Percentiles rank a stretch among this genome's conserved stretches.
Conservation (phyloP, 2,113 vertebrate genomes). For the Spea bombifrons region DNA sequence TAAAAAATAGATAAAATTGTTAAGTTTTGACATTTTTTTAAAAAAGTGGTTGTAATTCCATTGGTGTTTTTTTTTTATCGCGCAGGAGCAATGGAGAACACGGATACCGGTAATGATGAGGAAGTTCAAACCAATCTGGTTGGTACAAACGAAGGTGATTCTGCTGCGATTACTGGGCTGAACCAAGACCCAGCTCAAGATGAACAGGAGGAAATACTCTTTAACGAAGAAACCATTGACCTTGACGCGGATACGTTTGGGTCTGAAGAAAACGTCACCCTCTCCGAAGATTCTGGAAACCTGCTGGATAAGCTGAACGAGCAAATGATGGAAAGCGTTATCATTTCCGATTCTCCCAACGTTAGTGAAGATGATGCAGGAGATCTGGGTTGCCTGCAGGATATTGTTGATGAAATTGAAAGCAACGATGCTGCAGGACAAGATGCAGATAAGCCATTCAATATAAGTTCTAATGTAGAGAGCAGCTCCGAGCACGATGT, state of each 20-base stretch:
- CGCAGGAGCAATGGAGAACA: conserved; percentile 71
- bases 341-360: conserved; percentile 94
- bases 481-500: conserved; percentile 59
- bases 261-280: conserved; percentile 77
- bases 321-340: conserved; percentile 97
- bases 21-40: neutral
- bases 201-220: conserved; percentile 60
- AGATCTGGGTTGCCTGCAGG: conserved; percentile 77
- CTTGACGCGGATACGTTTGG: conserved; percentile 76
- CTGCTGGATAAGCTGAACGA: conserved; percentile 85
- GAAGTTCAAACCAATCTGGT: conserved; percentile 19
- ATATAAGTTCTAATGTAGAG: conserved; percentile 53
- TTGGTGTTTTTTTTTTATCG: conserved; percentile 14
- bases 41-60: neutral
- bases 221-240: conserved; percentile 86
- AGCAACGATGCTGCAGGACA: conserved; percentile 46
- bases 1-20: no score
- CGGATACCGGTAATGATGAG: conserved; percentile 47
- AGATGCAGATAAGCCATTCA: conserved; percentile 45
- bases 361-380: conserved; percentile 87
- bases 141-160: neutral
- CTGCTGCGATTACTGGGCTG: fast-evolving
- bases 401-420: conserved; percentile 65
- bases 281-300: conserved; percentile 70
- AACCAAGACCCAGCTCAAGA: conserved; percentile 16